Evolutionary conservation across 2,797 vertebrate genomes (phyloP), one percentile per base, ranked within the genome.

Genomic region (Acipenser transmontanus): DNA sequence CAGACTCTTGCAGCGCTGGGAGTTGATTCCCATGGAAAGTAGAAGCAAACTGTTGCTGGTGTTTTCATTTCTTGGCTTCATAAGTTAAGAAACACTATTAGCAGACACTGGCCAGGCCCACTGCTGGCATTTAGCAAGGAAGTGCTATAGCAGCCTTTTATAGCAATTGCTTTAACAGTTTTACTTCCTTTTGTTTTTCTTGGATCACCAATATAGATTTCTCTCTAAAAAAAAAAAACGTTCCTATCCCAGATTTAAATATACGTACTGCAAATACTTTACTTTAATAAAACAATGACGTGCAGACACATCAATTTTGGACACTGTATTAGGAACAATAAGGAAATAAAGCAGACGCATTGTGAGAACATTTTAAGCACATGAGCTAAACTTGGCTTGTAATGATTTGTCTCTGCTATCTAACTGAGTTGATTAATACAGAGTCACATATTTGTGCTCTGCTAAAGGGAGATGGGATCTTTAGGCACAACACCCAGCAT

Each of bases 61-160:
- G 34, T 62, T 61, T 66, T 66, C 62, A 8, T 50, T 34, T 9
- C 59, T 64, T 50, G 60, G 49, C 68, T 47, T 52, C 52, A 69
- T 59, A 17, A n/a, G 65, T 48, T 50, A 14, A 13, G 50, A 11
- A 6, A 14, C 68, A 6, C 34, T 49, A 47, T 64, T 65, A 63
- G 62, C 66, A 66, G 66, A 71, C 66, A 70, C 66, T 63, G 72
- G 64, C 48, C 12, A 14, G 56, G 56, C 65, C 75, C 74, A 71
- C 10, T 61, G 13, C 72, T 76, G 76, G 76, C 78, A 85, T 89
- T 80, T 88, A 69, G 67, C 76, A 72, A 81, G 60, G 54, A 68
- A 65, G 76, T 83, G 80, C 80, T 77, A 77, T 64, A 12, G 74
- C 68, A 50, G 72, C 75, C 73, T 68, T 81, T 70, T 82, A 73